phyloP scores from a whole-genome alignment of 2,797 vertebrate species.

The Taenioides sp. region DNA sequence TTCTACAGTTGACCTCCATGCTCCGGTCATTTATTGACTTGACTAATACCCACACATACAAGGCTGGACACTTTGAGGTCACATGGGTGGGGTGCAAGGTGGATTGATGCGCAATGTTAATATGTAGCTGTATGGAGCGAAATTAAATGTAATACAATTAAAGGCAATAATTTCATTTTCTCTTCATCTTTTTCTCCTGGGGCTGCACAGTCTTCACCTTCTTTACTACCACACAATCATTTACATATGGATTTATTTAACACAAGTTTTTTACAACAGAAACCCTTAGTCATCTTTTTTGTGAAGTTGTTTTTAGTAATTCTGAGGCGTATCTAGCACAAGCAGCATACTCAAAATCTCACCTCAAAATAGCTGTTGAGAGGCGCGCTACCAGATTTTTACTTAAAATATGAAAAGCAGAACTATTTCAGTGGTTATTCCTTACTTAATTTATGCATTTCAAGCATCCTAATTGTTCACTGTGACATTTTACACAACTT shows the following conservation, averaged over 20 bases:
- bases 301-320: not conserved
- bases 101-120: not conserved
- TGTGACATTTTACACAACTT: too few species aligned
- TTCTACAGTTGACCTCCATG: slow-evolving; percentile 6
- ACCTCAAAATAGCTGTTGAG: too few species aligned
- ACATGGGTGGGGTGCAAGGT: not conserved
- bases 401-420: too few species aligned
- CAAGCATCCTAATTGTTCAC: too few species aligned
- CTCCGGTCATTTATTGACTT: slow-evolving; percentile 13
- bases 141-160: slow-evolving; percentile 2
- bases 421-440: too few species aligned
- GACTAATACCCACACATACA: slow-evolving; percentile 1
- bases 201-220: not conserved
- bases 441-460: too few species aligned
- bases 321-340: not conserved
- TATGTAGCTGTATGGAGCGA: not conserved
- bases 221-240: not conserved
- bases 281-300: not conserved
- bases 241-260: not conserved
- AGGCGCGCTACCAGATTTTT: too few species aligned
- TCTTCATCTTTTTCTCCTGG: not conserved
- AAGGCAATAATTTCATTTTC: not conserved
- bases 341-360: not conserved
- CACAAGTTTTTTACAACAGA: not conserved
- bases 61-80: slow-evolving; percentile 6